phyloP scores from a whole-genome alignment of 2,797 vertebrate species.

The Sebastes wilsoni region DNA sequence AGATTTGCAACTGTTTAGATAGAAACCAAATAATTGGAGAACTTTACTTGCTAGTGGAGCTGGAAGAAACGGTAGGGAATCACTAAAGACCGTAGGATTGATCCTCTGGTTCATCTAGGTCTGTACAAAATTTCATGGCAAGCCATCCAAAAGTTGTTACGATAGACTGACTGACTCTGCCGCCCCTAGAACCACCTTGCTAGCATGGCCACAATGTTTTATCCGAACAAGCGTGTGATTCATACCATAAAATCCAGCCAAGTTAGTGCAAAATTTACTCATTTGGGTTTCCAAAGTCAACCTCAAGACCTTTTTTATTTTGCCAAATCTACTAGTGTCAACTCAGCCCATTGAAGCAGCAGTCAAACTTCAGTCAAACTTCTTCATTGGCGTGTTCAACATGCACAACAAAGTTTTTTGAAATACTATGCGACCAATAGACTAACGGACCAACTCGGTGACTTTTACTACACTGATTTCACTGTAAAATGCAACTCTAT shows the following conservation, averaged over 20 bases:
- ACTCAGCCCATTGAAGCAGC: neutral
- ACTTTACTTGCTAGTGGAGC: too few relatives aligned
- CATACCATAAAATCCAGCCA: neutral
- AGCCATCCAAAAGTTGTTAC: neutral
- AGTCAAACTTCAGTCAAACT: neutral
- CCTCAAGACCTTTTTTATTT: neutral
- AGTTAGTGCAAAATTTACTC: neutral
- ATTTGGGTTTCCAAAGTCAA: neutral
- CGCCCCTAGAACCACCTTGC: neutral
- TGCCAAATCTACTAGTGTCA: neutral
- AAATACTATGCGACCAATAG: neutral
- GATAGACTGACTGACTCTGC: neutral
- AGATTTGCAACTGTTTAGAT: too few relatives aligned
- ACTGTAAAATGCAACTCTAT: neutral
- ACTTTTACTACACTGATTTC: neutral
- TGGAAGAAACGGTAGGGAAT: too few relatives aligned
- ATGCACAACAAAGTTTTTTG: neutral
- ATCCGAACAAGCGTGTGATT: neutral
- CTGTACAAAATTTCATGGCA: neutral
- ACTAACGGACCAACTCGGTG: neutral
- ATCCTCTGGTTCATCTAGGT: neutral
- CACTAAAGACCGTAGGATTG: neutral
- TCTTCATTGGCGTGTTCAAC: neutral
- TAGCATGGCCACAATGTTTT: neutral
- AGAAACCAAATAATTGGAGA: too few relatives aligned